Evolutionary conservation across 2,797 vertebrate species (phyloP).

Genomic region (Hemitrygon akajei): DNA sequence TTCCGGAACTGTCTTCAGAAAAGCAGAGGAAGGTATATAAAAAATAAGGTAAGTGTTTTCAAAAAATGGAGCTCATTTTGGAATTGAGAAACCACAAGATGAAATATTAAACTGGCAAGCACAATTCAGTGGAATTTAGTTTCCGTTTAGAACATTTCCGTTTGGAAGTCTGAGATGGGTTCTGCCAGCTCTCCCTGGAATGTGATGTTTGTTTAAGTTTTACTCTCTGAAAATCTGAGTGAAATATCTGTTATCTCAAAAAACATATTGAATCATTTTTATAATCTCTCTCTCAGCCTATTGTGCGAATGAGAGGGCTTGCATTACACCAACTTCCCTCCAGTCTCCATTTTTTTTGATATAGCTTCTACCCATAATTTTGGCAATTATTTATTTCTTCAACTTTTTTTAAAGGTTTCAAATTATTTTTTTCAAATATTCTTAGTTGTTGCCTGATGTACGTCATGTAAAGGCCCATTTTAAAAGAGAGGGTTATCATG

Average conservation of each 20-base stretch:
- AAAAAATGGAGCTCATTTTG: not conserved
- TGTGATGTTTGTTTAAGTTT: conserved; percentile 9
- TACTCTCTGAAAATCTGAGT: not conserved
- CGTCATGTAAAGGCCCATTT: not conserved
- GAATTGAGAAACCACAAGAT: no score
- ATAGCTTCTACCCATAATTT: not conserved
- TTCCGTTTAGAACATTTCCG: not conserved
- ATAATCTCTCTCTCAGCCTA: not conserved
- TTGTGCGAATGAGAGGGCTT: not conserved
- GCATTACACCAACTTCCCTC: not conserved
- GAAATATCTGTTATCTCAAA: not conserved
- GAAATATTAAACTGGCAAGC: not conserved
- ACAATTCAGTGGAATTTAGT: not conserved
- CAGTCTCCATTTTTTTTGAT: not conserved
- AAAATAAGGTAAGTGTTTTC: not conserved
- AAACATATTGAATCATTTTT: conserved; percentile 13
- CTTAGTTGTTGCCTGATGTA: not conserved
- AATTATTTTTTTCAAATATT: no score
- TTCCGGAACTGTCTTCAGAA: not conserved
- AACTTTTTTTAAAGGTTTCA: not conserved
- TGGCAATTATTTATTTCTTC: not conserved
- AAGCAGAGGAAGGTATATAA: not conserved
- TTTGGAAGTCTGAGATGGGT: not conserved
- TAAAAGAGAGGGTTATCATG: not conserved
- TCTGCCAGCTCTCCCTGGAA: not conserved